phyloP scores from a whole-genome alignment of 1,140 invertebrate genomes.

The Solen grandis region DNA sequence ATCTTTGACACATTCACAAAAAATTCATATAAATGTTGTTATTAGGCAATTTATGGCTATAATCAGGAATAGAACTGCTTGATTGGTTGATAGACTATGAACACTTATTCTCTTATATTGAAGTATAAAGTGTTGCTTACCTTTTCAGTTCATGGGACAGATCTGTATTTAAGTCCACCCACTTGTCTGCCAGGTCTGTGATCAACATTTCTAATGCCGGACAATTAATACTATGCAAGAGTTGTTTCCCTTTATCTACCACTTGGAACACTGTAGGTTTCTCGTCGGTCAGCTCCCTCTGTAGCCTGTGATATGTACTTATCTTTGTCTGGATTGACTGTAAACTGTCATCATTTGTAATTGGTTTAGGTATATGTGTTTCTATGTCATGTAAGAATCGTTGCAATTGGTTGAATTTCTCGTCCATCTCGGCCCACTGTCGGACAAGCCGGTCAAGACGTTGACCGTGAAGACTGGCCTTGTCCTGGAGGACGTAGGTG shows the following conservation, averaged over 20 bases:
- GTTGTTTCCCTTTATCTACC: conserved; percentile 76
- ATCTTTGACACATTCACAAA: no score
- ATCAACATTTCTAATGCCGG: conserved; percentile 71
- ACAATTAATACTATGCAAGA: conserved; percentile 74
- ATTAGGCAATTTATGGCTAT: no score
- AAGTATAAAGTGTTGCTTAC: no score
- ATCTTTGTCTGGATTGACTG: conserved; percentile 72
- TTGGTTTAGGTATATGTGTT: conserved; percentile 67
- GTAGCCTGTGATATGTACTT: conserved; percentile 68
- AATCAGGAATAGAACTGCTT: no score
- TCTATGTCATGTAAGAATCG: conserved; percentile 65
- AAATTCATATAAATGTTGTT: no score
- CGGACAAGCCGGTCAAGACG: conserved; percentile 71
- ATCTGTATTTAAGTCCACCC: conserved; percentile 72
- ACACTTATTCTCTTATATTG: no score
- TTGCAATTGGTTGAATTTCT: conserved; percentile 64
- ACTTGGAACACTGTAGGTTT: conserved; percentile 75
- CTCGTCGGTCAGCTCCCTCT: conserved; percentile 71
- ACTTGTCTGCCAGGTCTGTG: conserved; percentile 75
- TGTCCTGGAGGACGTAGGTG: conserved; percentile 75
- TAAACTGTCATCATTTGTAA: conserved; percentile 67
- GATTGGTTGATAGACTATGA: no score
- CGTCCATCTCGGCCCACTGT: conserved; percentile 75
- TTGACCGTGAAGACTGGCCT: conserved; percentile 76
- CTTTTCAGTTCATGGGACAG: conserved; percentile 72